Evolutionary conservation across 2,888 invertebrate genomes (phyloP).

Genomic region (Gerris lacustris): DNA sequence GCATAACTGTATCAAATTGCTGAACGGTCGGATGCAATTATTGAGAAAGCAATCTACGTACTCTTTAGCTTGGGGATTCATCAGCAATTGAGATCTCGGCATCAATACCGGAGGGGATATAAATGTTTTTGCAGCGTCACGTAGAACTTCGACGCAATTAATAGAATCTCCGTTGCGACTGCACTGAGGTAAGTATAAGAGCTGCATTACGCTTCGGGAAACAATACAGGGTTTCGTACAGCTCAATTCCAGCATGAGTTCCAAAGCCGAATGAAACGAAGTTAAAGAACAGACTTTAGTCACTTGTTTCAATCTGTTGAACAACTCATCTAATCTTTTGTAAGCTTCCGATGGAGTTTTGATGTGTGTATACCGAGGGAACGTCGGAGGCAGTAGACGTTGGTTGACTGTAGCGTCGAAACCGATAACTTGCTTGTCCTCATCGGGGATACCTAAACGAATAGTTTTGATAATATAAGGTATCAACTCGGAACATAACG

Average conservation of each 20-base stretch:
- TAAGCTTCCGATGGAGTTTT: constrained; percentile 62
- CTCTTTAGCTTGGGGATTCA: constrained; percentile 65
- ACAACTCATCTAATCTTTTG: constrained; percentile 65
- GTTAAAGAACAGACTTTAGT: constrained; percentile 67
- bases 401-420: constrained; percentile 95
- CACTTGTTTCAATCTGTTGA: constrained; percentile 66
- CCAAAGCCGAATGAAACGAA: constrained; percentile 71
- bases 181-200: constrained; percentile 53
- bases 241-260: constrained; percentile 89
- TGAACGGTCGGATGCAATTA: constrained; percentile 76
- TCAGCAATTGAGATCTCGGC: constrained; percentile 53
- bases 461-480: constrained; percentile 37
- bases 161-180: constrained; percentile 47
- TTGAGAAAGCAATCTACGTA: constrained; percentile 79
- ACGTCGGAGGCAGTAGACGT: constrained; percentile 89
- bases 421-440: constrained; percentile 42
- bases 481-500: constrained; percentile 70
- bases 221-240: constrained; percentile 78
- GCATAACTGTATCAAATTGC: constrained; percentile 71
- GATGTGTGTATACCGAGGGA: constrained; percentile 90
- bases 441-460: constrained; percentile 25
- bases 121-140: constrained; percentile 74
- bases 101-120: constrained; percentile 82
- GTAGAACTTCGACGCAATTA: constrained; percentile 62
- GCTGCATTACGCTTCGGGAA: constrained; percentile 78